A percentile compares a stretch with the other conserved stretches of the same genome.
phyloP scores from a whole-genome alignment of 2,888 invertebrate genomes.

The Melanostoma mellinum region DNA sequence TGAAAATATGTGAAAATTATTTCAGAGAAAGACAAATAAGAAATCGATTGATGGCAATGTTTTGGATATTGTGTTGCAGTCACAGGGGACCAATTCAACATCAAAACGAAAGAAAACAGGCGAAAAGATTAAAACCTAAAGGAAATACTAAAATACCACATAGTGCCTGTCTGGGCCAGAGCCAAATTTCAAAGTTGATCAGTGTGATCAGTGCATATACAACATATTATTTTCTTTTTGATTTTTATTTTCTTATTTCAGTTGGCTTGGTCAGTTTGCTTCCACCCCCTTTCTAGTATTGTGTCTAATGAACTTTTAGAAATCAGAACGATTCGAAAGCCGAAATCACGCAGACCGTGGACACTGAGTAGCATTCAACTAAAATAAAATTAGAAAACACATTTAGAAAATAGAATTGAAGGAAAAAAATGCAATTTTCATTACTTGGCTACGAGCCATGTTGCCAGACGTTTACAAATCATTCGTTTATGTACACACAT shows the following conservation, averaged over 20 bases:
- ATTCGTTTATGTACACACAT: not conserved
- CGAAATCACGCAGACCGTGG: slow-evolving; percentile 11
- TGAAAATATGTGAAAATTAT: no score
- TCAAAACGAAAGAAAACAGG: no score
- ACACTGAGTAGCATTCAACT: not conserved
- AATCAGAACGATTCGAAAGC: slow-evolving; percentile 17
- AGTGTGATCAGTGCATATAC: no score
- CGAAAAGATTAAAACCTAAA: no score
- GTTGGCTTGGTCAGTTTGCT: not conserved
- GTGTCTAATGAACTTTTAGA: slow-evolving; percentile 44
- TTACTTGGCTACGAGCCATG: slow-evolving; percentile 46
- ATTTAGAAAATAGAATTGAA: slow-evolving; percentile 12
- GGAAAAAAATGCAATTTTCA: slow-evolving; percentile 2
- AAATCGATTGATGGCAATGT: no score
- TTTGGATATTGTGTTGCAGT: slow-evolving; percentile 65
- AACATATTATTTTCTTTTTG: not conserved
- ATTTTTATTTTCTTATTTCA: no score
- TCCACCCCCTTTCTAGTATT: slow-evolving; percentile 2
- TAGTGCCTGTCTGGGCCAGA: no score
- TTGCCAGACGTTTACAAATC: slow-evolving; percentile 23
- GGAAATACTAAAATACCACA: slow-evolving; percentile 17
- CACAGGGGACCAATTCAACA: slow-evolving; percentile 7
- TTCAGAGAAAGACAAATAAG: no score
- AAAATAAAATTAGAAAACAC: slow-evolving; percentile 4
- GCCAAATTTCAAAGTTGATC: no score